Evolutionary conservation across 1,140 invertebrate genomes (phyloP).

Genomic region (Diachasmimorpha longicaudata): DNA sequence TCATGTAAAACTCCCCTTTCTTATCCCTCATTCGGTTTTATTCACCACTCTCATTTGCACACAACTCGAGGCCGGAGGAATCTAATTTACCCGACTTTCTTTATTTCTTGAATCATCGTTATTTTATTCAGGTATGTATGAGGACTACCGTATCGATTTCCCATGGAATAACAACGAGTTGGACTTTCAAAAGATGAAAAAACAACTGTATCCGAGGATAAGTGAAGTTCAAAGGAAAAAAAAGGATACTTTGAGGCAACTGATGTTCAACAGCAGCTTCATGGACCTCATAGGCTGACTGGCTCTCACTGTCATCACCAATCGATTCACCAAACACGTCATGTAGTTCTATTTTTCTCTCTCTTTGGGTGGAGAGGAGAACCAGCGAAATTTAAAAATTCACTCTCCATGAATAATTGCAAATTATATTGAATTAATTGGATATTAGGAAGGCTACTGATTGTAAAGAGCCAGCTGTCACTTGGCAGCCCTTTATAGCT

Average conservation of each 20-base stretch:
- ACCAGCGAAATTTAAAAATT: too few species aligned
- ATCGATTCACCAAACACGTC: not conserved
- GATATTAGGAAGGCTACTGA: too few species aligned
- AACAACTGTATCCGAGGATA: not conserved
- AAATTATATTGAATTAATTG: too few species aligned
- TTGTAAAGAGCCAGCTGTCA: too few species aligned
- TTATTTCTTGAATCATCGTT: constrained; percentile 8
- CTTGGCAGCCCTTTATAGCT: too few species aligned
- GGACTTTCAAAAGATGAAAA: not conserved
- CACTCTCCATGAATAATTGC: too few species aligned
- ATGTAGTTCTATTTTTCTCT: not conserved
- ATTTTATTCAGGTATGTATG: constrained; percentile 17
- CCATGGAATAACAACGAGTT: constrained; percentile 7
- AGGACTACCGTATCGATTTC: not conserved
- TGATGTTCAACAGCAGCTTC: not conserved
- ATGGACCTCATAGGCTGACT: too few species aligned
- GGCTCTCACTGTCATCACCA: not conserved
- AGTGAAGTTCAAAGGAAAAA: not conserved
- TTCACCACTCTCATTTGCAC: not conserved
- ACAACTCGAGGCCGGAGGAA: not conserved
- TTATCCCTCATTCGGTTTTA: too few species aligned
- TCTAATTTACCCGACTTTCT: constrained; percentile 9
- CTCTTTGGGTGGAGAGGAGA: too few species aligned
- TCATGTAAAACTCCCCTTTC: too few species aligned
- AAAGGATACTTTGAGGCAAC: not conserved